Conservation (phyloP, 2,113 vertebrate species). For the Aix galericulata region DNA sequence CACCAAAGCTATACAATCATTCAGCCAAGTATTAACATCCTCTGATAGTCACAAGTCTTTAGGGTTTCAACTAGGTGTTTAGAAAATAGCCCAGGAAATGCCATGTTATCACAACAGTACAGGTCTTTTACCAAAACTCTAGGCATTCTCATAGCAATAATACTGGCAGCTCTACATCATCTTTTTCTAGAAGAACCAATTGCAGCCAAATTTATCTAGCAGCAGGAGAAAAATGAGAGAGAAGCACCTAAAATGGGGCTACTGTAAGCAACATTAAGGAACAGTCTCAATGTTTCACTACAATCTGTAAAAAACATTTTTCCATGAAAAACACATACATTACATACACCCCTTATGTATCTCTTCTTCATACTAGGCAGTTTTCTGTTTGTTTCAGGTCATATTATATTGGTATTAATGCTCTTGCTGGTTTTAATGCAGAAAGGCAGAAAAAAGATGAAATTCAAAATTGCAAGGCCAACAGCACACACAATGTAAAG, state of each 20-base stretch:
- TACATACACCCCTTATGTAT: background rate
- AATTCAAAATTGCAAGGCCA: background rate
- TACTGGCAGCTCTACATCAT: background rate
- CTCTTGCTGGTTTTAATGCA: too few relatives aligned
- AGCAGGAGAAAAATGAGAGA: background rate
- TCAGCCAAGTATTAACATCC: background rate
- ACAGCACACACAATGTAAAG: background rate
- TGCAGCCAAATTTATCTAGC: background rate
- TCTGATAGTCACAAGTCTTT: background rate
- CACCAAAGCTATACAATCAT: background rate
- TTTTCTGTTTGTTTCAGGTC: background rate
- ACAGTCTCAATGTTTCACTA: background rate
- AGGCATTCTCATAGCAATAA: background rate
- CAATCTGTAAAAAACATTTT: background rate
- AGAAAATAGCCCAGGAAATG: background rate
- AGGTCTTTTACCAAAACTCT: background rate
- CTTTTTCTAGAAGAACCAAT: background rate
- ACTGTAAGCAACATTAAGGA: background rate
- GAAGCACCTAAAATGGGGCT: background rate
- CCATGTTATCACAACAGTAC: background rate
- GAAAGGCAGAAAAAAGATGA: background rate
- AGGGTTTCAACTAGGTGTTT: background rate
- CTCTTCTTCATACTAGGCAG: background rate
- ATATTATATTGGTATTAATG: too few relatives aligned
- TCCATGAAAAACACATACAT: background rate